Evolutionary conservation across 1,140 invertebrate genomes (phyloP).

Genomic region (Cyphomyrmex costatus): DNA sequence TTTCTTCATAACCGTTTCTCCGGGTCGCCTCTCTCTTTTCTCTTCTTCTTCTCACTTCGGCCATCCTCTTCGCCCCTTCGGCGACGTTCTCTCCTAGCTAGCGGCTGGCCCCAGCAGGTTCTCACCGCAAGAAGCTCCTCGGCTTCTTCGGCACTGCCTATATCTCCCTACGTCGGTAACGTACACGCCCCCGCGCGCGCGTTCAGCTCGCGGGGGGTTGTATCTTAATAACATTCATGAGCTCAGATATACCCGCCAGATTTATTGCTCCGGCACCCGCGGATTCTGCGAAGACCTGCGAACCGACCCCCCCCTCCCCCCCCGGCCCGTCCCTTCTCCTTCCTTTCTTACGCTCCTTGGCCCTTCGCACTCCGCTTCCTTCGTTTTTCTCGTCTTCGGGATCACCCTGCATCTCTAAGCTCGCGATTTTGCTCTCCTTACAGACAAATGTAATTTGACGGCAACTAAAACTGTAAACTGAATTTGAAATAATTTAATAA

Average conservation of each 20-base stretch:
- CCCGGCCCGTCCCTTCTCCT: constrained; percentile 14
- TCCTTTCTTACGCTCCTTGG: constrained; percentile 30
- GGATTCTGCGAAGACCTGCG: constrained; percentile 82
- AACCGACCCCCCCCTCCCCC: constrained; percentile 58
- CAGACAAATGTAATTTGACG: constrained; percentile 17
- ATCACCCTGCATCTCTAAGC: constrained; percentile 23
- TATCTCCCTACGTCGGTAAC: constrained; percentile 72
- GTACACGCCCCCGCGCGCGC: constrained; percentile 70
- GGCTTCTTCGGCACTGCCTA: constrained; percentile 72
- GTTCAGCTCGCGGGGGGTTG: constrained; percentile 84
- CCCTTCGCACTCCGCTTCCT: constrained; percentile 44
- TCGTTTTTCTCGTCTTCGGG: constrained; percentile 44
- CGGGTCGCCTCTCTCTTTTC: constrained; percentile 71
- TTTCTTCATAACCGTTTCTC: constrained; percentile 85
- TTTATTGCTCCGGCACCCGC: constrained; percentile 85
- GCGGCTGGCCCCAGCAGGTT: constrained; percentile 55
- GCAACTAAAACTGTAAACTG: not conserved
- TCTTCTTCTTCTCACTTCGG: constrained; percentile 21
- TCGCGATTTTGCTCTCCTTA: not conserved
- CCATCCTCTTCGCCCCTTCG: constrained; percentile 37
- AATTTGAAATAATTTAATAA: not conserved
- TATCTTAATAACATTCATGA: constrained; percentile 88
- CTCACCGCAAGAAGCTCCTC: constrained; percentile 59
- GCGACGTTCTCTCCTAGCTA: constrained; percentile 44
- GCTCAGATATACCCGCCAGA: constrained; percentile 87